phyloP scores from a whole-genome alignment of 2,797 vertebrate species.

The Chaunax sp. region DNA sequence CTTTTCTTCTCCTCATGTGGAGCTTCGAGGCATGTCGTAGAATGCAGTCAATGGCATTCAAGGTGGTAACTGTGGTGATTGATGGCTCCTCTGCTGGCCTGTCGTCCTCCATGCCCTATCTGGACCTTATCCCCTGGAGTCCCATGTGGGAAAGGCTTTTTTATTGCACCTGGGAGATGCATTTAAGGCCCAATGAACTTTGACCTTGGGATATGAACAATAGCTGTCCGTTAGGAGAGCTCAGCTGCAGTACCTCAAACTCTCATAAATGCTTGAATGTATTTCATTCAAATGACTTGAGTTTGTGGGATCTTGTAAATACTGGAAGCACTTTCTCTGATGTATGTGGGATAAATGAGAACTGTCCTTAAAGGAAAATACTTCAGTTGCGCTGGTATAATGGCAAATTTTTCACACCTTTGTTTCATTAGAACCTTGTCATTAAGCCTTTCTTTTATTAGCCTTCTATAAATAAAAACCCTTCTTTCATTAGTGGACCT shows the following conservation, averaged over 20 bases:
- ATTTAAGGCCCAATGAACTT: constrained; percentile 75
- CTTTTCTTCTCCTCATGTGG: constrained; percentile 11
- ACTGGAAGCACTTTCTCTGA: constrained; percentile 32
- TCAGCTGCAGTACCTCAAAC: constrained; percentile 45
- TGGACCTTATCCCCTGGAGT: constrained; percentile 56
- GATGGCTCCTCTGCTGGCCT: constrained; percentile 46
- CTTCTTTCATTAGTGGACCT: constrained; percentile 66
- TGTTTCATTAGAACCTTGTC: constrained; percentile 76
- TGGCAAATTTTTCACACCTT: constrained; percentile 58
- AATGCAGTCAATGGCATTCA: constrained; percentile 67
- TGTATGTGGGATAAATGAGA: constrained; percentile 37
- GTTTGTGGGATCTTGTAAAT: constrained; percentile 63
- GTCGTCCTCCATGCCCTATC: constrained; percentile 34
- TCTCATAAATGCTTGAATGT: constrained; percentile 66
- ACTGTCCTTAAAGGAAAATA: constrained; percentile 35
- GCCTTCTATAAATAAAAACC: constrained; percentile 60
- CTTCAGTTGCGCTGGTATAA: constrained; percentile 20
- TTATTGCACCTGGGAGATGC: constrained; percentile 76
- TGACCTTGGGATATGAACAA: constrained; percentile 76
- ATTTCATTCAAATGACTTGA: constrained; percentile 51
- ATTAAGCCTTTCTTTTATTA: constrained; percentile 69
- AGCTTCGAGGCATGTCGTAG: constrained; percentile 30
- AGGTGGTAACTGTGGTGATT: constrained; percentile 58
- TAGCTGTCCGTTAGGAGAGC: constrained; percentile 49
- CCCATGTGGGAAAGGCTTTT: constrained; percentile 62